A percentile compares a stretch with the other conserved stretches of the same genome.
phyloP scores from a whole-genome alignment of 2,888 invertebrate genomes.

The Ennomos fuscantarius region DNA sequence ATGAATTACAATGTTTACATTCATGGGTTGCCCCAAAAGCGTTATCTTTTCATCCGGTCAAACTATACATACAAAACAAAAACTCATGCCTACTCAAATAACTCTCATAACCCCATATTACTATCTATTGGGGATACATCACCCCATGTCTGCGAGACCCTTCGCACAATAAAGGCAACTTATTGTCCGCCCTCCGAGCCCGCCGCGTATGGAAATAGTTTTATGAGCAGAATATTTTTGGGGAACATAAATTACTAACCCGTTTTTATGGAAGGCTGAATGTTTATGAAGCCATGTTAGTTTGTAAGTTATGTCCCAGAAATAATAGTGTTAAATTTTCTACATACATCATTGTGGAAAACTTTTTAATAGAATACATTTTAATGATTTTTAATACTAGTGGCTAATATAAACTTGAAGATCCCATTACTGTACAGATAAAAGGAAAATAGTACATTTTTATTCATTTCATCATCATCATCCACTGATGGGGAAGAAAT shows the following conservation, averaged over 20 bases:
- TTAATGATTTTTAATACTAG: too few relatives aligned
- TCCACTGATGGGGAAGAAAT: too few relatives aligned
- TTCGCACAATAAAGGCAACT: conserved; percentile 21
- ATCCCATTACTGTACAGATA: too few relatives aligned
- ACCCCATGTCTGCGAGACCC: conserved; percentile 12
- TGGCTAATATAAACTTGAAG: too few relatives aligned
- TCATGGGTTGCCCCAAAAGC: too few relatives aligned
- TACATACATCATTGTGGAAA: not conserved
- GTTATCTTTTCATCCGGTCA: not conserved
- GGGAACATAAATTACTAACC: conserved; percentile 10
- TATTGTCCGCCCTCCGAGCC: conserved; percentile 15
- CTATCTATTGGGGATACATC: conserved; percentile 14
- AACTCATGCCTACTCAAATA: conserved; percentile 11
- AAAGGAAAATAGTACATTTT: too few relatives aligned
- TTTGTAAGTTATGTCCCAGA: not conserved
- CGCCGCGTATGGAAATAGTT: conserved; percentile 20
- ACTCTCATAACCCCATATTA: conserved; percentile 10
- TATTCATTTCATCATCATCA: too few relatives aligned
- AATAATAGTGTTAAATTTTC: not conserved
- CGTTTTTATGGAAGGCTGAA: conserved; percentile 17
- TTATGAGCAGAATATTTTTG: conserved; percentile 11
- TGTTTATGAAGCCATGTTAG: conserved; percentile 20
- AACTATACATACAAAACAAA: not conserved
- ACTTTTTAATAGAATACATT: not conserved
- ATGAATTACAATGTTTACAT: too few relatives aligned